Evolutionary conservation across 2,797 vertebrate genomes (phyloP).

Genomic region (Bradypodion pumilum): DNA sequence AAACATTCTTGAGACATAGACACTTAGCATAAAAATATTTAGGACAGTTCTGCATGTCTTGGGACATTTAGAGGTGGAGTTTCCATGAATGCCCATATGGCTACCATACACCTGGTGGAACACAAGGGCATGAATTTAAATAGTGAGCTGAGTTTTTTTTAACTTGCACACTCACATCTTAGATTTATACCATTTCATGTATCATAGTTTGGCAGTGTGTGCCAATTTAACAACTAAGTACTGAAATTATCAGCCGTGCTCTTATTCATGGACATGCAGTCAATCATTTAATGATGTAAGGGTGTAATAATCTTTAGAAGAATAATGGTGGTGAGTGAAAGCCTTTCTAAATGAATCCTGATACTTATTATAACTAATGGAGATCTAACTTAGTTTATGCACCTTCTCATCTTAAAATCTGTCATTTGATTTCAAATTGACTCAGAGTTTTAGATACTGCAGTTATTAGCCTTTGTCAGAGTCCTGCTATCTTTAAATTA

Average conservation of each 20-base stretch:
- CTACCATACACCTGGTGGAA: too few species aligned
- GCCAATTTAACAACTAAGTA: background rate
- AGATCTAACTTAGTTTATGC: background rate
- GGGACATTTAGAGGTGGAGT: too few species aligned
- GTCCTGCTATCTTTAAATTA: background rate
- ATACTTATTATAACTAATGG: background rate
- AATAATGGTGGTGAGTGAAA: background rate
- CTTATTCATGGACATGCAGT: rapidly evolving
- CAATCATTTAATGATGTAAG: background rate
- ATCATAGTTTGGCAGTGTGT: background rate
- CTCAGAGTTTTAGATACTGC: background rate
- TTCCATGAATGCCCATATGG: too few species aligned
- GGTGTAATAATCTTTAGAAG: background rate
- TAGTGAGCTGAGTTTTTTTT: too few species aligned
- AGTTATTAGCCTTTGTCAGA: slow-evolving; percentile 1
- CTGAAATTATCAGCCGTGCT: background rate
- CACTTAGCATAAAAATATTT: too few species aligned
- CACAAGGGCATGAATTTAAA: too few species aligned
- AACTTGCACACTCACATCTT: background rate
- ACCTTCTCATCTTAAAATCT: background rate
- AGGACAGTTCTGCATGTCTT: too few species aligned
- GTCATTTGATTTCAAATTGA: slow-evolving; percentile 14
- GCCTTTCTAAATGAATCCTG: background rate
- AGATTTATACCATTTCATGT: background rate
- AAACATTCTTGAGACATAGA: too few species aligned